phyloP scores from a whole-genome alignment of 2,797 vertebrate genomes.

The Pampus argenteus region DNA sequence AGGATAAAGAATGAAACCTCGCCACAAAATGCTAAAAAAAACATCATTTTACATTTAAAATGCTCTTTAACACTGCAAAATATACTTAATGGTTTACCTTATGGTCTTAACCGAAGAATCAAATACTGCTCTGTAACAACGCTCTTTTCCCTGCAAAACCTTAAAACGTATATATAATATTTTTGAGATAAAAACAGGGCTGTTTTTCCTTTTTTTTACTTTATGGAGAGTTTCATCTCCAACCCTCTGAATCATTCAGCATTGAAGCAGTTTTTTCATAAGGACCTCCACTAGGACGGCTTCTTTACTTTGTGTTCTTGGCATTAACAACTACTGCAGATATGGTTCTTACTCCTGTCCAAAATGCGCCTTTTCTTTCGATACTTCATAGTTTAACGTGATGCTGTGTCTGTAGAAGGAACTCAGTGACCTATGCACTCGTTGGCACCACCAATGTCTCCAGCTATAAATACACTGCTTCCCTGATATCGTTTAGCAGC shows the following conservation, averaged over 20 bases:
- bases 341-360: neutral
- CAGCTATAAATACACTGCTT: neutral
- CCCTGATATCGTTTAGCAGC: neutral
- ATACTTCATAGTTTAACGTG: neutral
- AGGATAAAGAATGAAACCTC: neutral
- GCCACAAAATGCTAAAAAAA: neutral
- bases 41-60: neutral
- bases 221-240: neutral
- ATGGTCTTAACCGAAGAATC: neutral
- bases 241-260: neutral
- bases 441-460: neutral
- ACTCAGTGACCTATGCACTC: neutral
- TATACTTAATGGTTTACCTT: neutral
- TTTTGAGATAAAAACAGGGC: neutral
- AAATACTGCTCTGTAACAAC: neutral
- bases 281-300: too few relatives aligned
- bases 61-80: neutral
- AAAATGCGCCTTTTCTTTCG: neutral
- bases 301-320: neutral
- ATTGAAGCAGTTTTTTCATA: neutral
- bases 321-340: neutral
- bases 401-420: neutral
- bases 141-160: neutral
- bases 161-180: conserved; percentile 1
- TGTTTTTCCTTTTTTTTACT: neutral